Base-by-base conservation (phyloP, 2,113 vertebrate genomes). In the Asarcornis scutulata region DNA sequence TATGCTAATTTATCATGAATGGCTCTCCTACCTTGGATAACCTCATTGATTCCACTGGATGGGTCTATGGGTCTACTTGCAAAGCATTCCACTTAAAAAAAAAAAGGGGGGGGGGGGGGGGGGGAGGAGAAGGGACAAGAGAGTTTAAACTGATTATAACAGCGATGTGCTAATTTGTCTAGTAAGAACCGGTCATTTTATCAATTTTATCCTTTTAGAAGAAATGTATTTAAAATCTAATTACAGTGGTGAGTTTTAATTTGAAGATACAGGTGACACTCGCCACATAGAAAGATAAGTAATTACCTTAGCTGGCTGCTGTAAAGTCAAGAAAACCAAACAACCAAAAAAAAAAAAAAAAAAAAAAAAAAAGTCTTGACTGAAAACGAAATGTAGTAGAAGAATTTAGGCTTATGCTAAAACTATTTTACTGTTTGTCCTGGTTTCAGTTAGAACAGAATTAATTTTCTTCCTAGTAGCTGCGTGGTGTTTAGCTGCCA, bases 201-300 rank as follows among this genome's bases (percentile, higher is more conserved):
- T 55, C 22, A 79, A 78, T 67, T 83, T 80, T 56, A 74, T 55
- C 22, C 29, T 77, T 88, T 75, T 48, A 72, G 76, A 53, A 83
- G 46, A 92, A 90, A 72, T 44, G 8, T 64, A 81, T 84, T 94
- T 88, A 78, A 94, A 90, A 77, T 44, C 42, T 94, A 92, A 95
- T 93, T 83, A 78, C 32, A 89, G 32, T 46, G 27, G 17, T 58
- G 32, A 72, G 58, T 94, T 81, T 81, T 86, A 88, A 81, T 82
- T 78, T 72, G 63, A 48, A 95, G 68, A 63, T 93, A 72, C 31
- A 90, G 76, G 85, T 94, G 80, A 64, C 11, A 11, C 21, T 85
- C 3, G 0, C 25, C 29, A 63, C 46, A 29, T 22, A 77, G 11
- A 91, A 91, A 82, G 53, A 95, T 56, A 15, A 77, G 59, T 78